Evolutionary conservation across 2,113 vertebrate species (phyloP), one percentile per base, ranked within the genome.

Genomic region (Mustela nigripes): DNA sequence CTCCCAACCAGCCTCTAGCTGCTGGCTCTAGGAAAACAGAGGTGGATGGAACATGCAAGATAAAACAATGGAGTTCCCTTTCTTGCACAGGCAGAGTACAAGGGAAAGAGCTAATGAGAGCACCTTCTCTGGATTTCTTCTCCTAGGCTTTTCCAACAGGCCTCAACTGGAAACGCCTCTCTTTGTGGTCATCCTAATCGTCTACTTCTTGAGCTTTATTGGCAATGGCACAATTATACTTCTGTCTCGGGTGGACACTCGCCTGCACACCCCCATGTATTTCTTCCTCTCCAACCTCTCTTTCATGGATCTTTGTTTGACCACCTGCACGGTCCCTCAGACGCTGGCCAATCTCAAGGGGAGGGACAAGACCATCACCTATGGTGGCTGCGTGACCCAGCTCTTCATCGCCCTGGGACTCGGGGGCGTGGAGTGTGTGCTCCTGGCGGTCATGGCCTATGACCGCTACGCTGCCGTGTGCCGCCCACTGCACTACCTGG

Each of bases 231-330:
- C 67, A 7, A 97, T 98, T 7, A 96, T 98, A 6, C 18, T 97
- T 18, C 19, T 98, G 67, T 91, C 93, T 1, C 0, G 71, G 2
- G 5, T 74, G 53, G 97, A 98, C 11, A 15, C 79, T 26, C 60
- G 18, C 58, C 96, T 98, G 36, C 96, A 95, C 5, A 98, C 93
- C 5, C 97, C 98, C 28, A 97, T 98, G 98, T 98, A 98, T 45
- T 97, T 97, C 91, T 98, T 98, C 81, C 96, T 98, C 36, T 95
- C 95, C 50, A 98, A 97, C 22, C 84, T 98, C 60, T 96, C 98
- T 45, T 97, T 98, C 18, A 90, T 97, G 89, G 98, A 98, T 11
- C 92, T 98, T 36, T 97, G 89, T 39, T 33, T 96, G 45, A 97
- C 97, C 2, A 97, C 98, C 0, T 97, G 97, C n/a, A 97, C 97